Evolutionary conservation across 2,888 invertebrate genomes (phyloP).

Genomic region (Tetranychus truncatus): DNA sequence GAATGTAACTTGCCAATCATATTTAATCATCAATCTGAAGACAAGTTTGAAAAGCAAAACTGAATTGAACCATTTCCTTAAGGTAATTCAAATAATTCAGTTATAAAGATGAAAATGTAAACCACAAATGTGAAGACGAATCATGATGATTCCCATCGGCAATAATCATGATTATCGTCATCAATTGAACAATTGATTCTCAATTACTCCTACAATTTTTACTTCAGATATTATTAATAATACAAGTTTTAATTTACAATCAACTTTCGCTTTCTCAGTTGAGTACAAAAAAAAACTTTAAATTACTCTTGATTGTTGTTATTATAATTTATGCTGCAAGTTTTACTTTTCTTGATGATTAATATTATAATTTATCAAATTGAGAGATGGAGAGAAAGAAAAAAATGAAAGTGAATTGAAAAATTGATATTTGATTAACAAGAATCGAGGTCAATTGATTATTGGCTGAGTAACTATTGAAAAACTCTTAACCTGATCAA

Average conservation of each 20-base stretch:
- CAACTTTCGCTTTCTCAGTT: background rate
- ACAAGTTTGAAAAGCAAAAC: background rate
- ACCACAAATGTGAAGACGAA: background rate
- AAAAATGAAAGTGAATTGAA: background rate
- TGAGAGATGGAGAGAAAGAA: no score
- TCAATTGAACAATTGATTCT: background rate
- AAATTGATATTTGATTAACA: background rate
- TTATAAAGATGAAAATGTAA: background rate
- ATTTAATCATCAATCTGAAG: background rate
- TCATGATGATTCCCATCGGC: background rate
- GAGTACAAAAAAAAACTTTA: no score
- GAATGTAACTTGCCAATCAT: background rate
- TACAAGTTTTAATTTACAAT: background rate
- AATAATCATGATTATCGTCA: background rate
- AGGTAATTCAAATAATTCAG: background rate
- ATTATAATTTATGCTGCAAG: no score
- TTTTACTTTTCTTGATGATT: no score
- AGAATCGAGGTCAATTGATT: constrained; percentile 1
- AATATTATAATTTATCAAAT: no score
- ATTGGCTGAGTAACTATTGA: background rate
- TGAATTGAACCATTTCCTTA: background rate
- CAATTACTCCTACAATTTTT: background rate
- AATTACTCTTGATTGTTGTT: no score
- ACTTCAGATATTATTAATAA: background rate
- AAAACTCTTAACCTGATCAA: no score